Percentiles rank a stretch among this genome's conserved stretches.
These are phyloP conservation scores for Zelostemma sp. DNA, from an alignment of 1,140 invertebrate genomes.

Conservation along the genomic window DNA sequence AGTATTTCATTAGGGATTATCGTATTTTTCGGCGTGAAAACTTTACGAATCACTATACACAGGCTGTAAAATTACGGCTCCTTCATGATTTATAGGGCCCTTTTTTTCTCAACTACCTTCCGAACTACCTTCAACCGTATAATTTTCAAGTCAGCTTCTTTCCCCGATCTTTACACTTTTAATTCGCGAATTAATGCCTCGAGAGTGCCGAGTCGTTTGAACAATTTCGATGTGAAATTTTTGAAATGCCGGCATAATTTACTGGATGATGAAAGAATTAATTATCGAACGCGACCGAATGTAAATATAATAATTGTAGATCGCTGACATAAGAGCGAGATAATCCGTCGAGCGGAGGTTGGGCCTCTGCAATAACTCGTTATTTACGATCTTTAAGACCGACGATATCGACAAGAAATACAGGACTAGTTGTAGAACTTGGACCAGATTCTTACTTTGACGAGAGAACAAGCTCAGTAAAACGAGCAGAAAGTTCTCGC, in stretches of 20 bases:
- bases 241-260: background rate
- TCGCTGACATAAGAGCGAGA: conserved; percentile 67
- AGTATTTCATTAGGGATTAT: conserved; percentile 34
- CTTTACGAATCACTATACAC: conserved; percentile 21
- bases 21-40: conserved; percentile 28
- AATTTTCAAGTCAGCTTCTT: conserved; percentile 19
- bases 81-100: conserved; percentile 33
- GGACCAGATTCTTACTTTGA: too few species aligned
- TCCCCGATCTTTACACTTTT: background rate
- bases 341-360: conserved; percentile 65
- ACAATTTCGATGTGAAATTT: too few species aligned
- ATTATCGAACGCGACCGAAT: conserved; percentile 50
- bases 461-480: too few species aligned
- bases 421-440: conserved; percentile 50
- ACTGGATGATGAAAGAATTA: conserved; percentile 20
- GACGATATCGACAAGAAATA: conserved; percentile 59
- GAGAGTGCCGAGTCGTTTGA: too few species aligned
- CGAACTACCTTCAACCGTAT: conserved; percentile 13
- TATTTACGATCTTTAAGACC: conserved; percentile 63
- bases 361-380: conserved; percentile 66
- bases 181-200: background rate
- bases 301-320: conserved; percentile 66
- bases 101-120: conserved; percentile 19
- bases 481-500: too few species aligned
- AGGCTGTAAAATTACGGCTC: conserved; percentile 22